These are phyloP conservation scores for Salpingus planirostris DNA, from an alignment of 2,888 invertebrate species.

Conservation along the genomic window DNA sequence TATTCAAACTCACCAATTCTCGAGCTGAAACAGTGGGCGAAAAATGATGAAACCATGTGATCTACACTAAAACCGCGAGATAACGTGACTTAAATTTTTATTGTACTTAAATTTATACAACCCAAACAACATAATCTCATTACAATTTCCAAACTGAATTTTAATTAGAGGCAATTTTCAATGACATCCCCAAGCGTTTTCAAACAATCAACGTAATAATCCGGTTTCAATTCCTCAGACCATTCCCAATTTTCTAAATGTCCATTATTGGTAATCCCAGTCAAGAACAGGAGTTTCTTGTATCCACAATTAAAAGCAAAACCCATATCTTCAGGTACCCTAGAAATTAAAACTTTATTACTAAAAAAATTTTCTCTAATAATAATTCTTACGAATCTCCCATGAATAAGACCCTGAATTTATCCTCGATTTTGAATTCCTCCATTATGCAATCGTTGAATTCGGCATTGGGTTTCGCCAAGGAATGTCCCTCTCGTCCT, in stretches of 20 bases:
- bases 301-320: slow-evolving; percentile 64
- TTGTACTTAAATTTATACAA: too few relatives aligned
- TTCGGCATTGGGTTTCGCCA: slow-evolving; percentile 46
- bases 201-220: slow-evolving; percentile 44
- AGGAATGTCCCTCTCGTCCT: slow-evolving; percentile 31
- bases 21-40: too few relatives aligned
- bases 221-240: slow-evolving; percentile 43
- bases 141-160: too few relatives aligned
- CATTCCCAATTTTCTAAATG: slow-evolving; percentile 30
- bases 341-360: slow-evolving; percentile 27
- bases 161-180: too few relatives aligned
- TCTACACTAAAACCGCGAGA: too few relatives aligned
- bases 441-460: slow-evolving; percentile 46
- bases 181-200: too few relatives aligned
- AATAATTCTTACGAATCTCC: slow-evolving; percentile 70
- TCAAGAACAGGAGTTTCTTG: slow-evolving; percentile 64
- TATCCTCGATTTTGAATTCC: slow-evolving; percentile 50
- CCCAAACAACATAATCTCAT: too few relatives aligned
- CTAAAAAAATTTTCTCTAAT: neutral
- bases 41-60: too few relatives aligned
- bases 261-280: slow-evolving; percentile 42
- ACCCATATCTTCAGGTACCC: slow-evolving; percentile 68
- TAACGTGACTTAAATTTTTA: too few relatives aligned
- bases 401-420: slow-evolving; percentile 65
- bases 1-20: too few relatives aligned